phyloP scores from a whole-genome alignment of 1,140 invertebrate genomes.

The Bombus sylvicola region DNA sequence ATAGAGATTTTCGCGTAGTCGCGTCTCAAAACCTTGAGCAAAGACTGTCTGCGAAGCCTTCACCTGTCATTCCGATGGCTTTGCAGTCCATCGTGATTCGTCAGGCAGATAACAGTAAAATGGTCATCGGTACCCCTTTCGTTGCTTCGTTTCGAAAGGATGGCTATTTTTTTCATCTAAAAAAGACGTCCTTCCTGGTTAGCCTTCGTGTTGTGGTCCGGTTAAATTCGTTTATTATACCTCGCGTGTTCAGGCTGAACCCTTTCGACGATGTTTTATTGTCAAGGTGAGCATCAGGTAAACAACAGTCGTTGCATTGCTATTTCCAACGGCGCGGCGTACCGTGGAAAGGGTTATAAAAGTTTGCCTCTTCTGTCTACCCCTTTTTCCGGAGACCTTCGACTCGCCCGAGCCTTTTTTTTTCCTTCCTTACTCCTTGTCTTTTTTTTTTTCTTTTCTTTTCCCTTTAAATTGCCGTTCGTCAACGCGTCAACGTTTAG shows the following conservation, averaged over 20 bases:
- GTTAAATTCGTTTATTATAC: conserved; percentile 75
- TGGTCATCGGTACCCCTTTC: conserved; percentile 74
- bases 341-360: conserved; percentile 75
- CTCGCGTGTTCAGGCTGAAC: conserved; percentile 49
- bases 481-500: background rate
- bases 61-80: conserved; percentile 74
- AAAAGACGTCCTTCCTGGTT: conserved; percentile 19
- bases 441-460: background rate
- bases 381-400: conserved; percentile 36
- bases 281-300: conserved; percentile 70
- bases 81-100: conserved; percentile 70
- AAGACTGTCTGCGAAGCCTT: conserved; percentile 68
- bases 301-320: conserved; percentile 46
- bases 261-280: conserved; percentile 68
- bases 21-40: conserved; percentile 74
- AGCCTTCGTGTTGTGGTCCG: conserved; percentile 42
- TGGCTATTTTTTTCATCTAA: background rate
- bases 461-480: background rate
- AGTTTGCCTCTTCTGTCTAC: conserved; percentile 48
- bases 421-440: background rate
- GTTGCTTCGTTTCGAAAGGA: background rate
- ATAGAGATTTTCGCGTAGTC: conserved; percentile 56
- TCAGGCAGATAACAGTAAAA: conserved; percentile 70
- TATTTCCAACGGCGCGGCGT: conserved; percentile 28
- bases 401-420: background rate